phyloP scores from a whole-genome alignment of 2,888 invertebrate genomes.

The Acanthosepion pharaonis region DNA sequence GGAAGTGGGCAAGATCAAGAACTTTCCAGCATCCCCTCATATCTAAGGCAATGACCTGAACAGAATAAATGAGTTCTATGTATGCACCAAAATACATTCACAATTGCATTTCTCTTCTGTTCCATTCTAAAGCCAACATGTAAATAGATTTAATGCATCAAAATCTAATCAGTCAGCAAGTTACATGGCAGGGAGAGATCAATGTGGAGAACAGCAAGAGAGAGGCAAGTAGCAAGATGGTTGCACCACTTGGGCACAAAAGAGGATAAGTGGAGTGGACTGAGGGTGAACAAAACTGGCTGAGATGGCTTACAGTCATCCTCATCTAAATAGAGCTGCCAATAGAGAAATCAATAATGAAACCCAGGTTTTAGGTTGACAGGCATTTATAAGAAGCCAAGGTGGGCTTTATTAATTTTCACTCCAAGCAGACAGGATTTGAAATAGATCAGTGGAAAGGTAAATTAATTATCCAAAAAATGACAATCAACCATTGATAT shows the following conservation, averaged over 20 bases:
- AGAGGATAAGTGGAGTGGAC: not conserved
- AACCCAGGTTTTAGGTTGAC: not conserved
- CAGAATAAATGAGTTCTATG: no score
- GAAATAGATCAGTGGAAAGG: not conserved
- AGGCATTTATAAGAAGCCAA: not conserved
- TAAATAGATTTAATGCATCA: no score
- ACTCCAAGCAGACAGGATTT: not conserved
- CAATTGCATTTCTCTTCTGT: no score
- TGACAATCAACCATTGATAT: not conserved
- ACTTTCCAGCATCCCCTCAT: no score
- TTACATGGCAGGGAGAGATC: no score
- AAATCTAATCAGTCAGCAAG: no score
- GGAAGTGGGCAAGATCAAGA: no score
- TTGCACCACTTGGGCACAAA: not conserved
- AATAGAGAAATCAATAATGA: not conserved
- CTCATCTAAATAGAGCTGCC: not conserved
- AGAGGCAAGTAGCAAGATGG: not conserved
- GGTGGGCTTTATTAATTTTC: not conserved
- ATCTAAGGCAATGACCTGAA: no score
- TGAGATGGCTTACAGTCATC: no score
- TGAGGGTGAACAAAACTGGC: not conserved
- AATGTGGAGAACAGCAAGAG: not conserved
- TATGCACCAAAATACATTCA: no score
- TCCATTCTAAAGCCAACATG: no score
- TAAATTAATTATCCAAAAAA: not conserved